phyloP scores from a whole-genome alignment of 1,140 invertebrate species.

The Dolichoris vasculosae region DNA sequence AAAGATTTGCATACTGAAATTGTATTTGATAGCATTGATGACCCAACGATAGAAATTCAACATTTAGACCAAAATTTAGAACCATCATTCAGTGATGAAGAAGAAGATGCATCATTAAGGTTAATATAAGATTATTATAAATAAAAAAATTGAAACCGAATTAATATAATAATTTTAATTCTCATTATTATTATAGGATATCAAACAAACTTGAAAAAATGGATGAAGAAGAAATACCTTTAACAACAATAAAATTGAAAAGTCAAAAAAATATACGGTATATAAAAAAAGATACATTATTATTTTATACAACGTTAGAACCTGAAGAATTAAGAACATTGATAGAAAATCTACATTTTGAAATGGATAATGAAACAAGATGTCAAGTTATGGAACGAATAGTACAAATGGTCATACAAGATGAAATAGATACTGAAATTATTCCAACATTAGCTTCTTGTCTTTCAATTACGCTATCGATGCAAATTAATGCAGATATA shows the following conservation, averaged over 20 bases:
- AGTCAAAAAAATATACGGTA: conserved; percentile 67
- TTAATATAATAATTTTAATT: neutral
- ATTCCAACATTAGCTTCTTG: conserved; percentile 76
- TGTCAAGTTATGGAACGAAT: conserved; percentile 84
- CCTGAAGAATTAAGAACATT: conserved; percentile 79
- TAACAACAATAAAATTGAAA: conserved; percentile 80
- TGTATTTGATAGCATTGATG: conserved; percentile 64
- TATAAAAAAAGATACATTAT: conserved; percentile 73
- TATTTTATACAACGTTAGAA: conserved; percentile 74
- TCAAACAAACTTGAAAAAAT: conserved; percentile 75
- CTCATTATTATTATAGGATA: conserved; percentile 60
- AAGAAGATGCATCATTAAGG: conserved; percentile 78
- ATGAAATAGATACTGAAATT: conserved; percentile 80
- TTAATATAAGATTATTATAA: conserved; percentile 39
- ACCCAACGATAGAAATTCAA: conserved; percentile 67
- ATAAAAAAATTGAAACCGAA: neutral
- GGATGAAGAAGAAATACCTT: conserved; percentile 66
- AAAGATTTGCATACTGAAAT: conserved; percentile 76
- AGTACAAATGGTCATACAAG: conserved; percentile 80
- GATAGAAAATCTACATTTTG: conserved; percentile 79
- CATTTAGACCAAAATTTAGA: conserved; percentile 78
- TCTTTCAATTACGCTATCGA: conserved; percentile 74
- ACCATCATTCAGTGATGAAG: conserved; percentile 87
- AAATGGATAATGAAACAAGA: conserved; percentile 79
- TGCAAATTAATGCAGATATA: conserved; percentile 73